These are phyloP conservation scores for Plagodis pulveraria DNA, from an alignment of 2,888 invertebrate genomes.

Conservation along the genomic window DNA sequence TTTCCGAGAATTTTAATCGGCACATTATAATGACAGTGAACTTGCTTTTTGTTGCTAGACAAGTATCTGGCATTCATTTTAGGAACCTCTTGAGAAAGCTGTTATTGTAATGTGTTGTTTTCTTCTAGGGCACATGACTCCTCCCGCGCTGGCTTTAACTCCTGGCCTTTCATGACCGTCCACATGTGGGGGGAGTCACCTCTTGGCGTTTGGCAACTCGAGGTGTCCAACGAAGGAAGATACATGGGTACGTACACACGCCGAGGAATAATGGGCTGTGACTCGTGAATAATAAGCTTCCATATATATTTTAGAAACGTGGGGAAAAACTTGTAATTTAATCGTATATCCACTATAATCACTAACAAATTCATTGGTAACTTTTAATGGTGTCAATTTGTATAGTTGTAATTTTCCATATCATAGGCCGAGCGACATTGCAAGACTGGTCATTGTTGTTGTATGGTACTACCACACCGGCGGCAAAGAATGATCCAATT, in stretches of 20 bases:
- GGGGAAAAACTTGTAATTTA: too few species aligned
- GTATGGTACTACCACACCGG: slow-evolving; percentile 92
- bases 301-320: slow-evolving; percentile 12
- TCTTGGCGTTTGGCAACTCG: slow-evolving; percentile 96
- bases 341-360: background rate
- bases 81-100: background rate
- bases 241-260: slow-evolving; percentile 89
- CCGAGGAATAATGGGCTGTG: slow-evolving; percentile 1
- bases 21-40: too few species aligned
- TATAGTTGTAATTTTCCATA: slow-evolving; percentile 32
- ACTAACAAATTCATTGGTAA: slow-evolving; percentile 1
- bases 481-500: slow-evolving; percentile 86
- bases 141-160: slow-evolving; percentile 95
- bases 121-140: slow-evolving; percentile 91
- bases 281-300: slow-evolving; percentile 30
- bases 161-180: slow-evolving; percentile 99
- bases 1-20: too few species aligned
- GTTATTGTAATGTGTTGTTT: slow-evolving; percentile 42
- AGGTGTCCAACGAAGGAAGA: slow-evolving; percentile 97
- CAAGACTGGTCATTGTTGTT: slow-evolving; percentile 97
- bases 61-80: too few species aligned
- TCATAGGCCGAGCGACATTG: slow-evolving; percentile 92
- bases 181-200: slow-evolving; percentile 99
- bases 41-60: too few species aligned
- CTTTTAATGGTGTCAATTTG: slow-evolving; percentile 11